phyloP scores from a whole-genome alignment of 2,113 vertebrate species.

The Anhinga anhinga region DNA sequence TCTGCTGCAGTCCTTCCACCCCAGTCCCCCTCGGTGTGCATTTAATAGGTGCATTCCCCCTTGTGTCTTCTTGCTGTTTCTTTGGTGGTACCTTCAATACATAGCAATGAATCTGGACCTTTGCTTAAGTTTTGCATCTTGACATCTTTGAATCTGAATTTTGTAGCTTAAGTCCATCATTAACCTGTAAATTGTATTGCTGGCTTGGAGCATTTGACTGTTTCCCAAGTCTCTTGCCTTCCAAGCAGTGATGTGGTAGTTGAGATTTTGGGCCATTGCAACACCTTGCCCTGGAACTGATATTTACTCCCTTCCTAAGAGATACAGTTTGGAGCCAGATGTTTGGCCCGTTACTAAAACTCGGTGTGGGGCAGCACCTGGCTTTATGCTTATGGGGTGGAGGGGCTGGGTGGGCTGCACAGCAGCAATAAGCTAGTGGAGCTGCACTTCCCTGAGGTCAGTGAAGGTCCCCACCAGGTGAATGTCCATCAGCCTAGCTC shows the following conservation, averaged over 20 bases:
- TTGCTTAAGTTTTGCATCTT: neutral
- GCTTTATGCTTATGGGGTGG: rapidly evolving
- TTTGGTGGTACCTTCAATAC: neutral
- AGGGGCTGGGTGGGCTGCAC: neutral
- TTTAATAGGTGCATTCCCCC: neutral
- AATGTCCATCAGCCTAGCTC: neutral
- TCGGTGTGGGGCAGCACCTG: rapidly evolving
- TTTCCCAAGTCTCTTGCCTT: neutral
- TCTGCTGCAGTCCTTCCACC: rapidly evolving
- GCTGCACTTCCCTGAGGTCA: neutral
- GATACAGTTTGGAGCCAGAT: neutral
- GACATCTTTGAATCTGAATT: neutral
- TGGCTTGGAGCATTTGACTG: neutral
- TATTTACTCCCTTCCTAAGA: neutral
- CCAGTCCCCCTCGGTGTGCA: rapidly evolving
- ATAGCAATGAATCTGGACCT: neutral
- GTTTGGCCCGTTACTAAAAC: neutral
- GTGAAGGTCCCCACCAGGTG: neutral
- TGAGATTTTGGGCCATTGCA: neutral
- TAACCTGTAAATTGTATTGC: neutral
- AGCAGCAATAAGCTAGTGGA: neutral
- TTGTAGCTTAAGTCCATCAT: neutral
- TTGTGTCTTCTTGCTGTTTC: neutral
- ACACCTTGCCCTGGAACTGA: neutral
- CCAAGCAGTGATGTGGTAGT: neutral